Base-by-base conservation (phyloP, 2,113 vertebrate species). In the Piprites chloris region DNA sequence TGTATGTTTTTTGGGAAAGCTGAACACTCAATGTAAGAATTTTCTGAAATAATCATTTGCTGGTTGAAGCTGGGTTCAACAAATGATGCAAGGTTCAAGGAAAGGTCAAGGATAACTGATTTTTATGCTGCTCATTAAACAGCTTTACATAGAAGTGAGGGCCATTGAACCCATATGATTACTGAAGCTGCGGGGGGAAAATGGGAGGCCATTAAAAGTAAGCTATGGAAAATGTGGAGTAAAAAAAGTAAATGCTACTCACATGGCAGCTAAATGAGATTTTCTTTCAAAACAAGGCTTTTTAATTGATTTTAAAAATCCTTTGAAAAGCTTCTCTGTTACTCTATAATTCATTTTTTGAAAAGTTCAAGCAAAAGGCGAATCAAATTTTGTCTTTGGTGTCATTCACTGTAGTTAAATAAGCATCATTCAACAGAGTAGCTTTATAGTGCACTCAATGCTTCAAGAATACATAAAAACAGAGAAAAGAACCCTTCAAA, bases 51-150 rank as follows among this genome's bases (percentile, higher is more conserved):
- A 66, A 77, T 63, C 3, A 41, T 88, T 93, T 76, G 2, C 13
- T 50, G 37, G 22, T 13, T 59, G 37, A 95, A 84, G 12, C 15
- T 59, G 39, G 7, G 18, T 89, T 92, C 50, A 91, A 55, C 11
- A 79, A 72, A 87, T 14, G 30, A 56, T 65, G 14, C 27, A 81
- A 78, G 23, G 72, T 69, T 87, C 74, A 92, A 78, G 63, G 17
- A 90, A 89, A 96, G 24, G 39, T 84, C 80, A 91, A 89, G 44
- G 55, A 65, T 87, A 74, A 75, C 56, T 56, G 19, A 33, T 53
- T 89, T 94, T 90, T 84, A 74, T 88, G 35, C 33, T 75, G 35
- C 22, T 92, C 68, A 80, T 94, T 93, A 85, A 89, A 90, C 28
- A 83, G 22, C 28, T 83, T 81, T 88, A 80, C 8, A 35, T 14